Base-by-base conservation (phyloP, 1,140 invertebrate genomes). In the Diprion similis region DNA sequence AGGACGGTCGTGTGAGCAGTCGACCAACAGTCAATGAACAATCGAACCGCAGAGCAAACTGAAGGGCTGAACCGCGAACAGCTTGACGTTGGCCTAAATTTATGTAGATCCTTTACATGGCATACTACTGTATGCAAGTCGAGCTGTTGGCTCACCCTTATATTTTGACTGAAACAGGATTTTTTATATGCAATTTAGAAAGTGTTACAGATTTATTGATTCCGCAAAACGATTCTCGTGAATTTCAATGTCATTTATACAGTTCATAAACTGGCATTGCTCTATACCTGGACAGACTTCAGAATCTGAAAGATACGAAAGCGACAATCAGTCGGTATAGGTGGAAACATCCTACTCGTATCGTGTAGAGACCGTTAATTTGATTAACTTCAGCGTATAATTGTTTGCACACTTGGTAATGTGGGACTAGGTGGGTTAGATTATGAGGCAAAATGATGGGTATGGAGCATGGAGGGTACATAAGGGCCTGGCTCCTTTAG, bases 1-100 rank as follows among this genome's bases (percentile, higher is more conserved):
- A 78, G 77, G 80, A 76, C 79, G 77, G 80, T 74, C 73, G 78
- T 76, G 79, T 78, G 82, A 85, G 82, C 84, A 86, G 80, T 81
- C 77, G 80, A 59, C 51, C 51, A 59, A 59, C 11, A 59, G 51
- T 59, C 51, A 59, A 59, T 9, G 51, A 59, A 17, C 51, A 59
- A 59, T 17, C 11, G 51, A 71, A 85, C 84, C 84, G 73, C 85
- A 85, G 77, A 83, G 84, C 79, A 84, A 86, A 86, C 85, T 83
- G 80, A 85, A 79, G 81, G 78, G 79, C 81, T 77, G 73, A 74
- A 75, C 6, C 2, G 24, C 24, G 24, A 37, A 37, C 24, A 37
- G 24, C 51, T 59, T 17, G 51, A 59, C 51, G 51, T 59, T 59
- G 11, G 11, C 51, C 51, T 59, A 15, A 17, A 59, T 8, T 59